phyloP scores from a whole-genome alignment of 2,888 invertebrate genomes.

The Monopis laevigella region DNA sequence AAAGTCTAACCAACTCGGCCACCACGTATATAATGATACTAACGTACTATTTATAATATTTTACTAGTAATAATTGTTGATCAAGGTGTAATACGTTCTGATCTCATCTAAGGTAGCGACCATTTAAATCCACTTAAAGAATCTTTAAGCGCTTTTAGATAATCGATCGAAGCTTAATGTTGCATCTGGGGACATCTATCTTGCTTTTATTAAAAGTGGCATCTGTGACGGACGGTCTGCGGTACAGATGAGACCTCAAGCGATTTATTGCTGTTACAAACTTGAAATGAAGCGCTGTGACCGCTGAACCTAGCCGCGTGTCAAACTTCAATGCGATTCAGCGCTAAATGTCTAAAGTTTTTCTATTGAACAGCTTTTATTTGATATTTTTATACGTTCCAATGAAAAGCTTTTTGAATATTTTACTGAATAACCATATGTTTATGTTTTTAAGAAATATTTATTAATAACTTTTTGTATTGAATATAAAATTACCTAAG shows the following conservation, averaged over 20 bases:
- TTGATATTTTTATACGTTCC: neutral
- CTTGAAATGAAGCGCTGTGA: conserved; percentile 11
- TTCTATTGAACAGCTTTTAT: conserved; percentile 2
- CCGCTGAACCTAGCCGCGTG: conserved; percentile 8
- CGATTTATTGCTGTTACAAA: conserved; percentile 13
- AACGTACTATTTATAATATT: too few species aligned
- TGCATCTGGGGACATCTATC: conserved; percentile 9
- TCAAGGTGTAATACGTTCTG: too few species aligned
- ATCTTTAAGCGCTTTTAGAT: neutral
- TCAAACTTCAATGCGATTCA: conserved; percentile 9
- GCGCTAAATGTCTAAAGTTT: conserved; percentile 12
- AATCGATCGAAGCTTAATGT: conserved; percentile 5
- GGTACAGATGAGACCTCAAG: conserved; percentile 9
- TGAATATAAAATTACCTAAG: too few species aligned
- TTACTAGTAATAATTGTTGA: too few species aligned
- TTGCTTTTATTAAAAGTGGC: conserved; percentile 14
- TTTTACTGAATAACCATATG: neutral
- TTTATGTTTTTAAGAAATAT: neutral
- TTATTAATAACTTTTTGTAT: too few species aligned
- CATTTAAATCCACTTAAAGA: too few species aligned
- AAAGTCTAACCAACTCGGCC: too few species aligned
- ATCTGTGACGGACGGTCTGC: conserved; percentile 12
- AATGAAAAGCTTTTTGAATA: neutral
- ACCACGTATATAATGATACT: too few species aligned
- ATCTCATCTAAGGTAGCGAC: too few species aligned